A percentile compares a stretch with the other conserved stretches of the same genome.
Evolutionary conservation across 2,113 vertebrate genomes (phyloP).

Genomic region (Helogale parvula): DNA sequence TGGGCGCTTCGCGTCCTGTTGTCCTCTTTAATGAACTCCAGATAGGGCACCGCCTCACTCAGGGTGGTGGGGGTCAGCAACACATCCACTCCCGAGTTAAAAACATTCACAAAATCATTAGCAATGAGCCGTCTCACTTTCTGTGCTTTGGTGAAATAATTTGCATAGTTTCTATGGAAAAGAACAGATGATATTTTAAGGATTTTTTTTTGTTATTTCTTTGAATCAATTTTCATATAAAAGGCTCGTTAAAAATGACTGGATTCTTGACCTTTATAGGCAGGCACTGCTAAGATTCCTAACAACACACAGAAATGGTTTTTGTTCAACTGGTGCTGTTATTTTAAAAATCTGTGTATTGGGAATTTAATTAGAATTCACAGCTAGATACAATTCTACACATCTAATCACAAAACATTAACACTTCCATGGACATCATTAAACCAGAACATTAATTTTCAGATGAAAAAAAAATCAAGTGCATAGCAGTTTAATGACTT

Average conservation of each 20-base stretch:
- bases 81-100: conserved; percentile 91
- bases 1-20: conserved; percentile 95
- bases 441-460: conserved; percentile 16
- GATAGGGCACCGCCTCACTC: conserved; percentile 86
- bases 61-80: conserved; percentile 96
- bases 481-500: neutral
- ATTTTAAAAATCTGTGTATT: neutral
- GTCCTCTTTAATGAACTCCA: conserved; percentile 94
- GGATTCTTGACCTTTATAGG: neutral
- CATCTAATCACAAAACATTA: conserved; percentile 13
- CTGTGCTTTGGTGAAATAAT: conserved; percentile 96
- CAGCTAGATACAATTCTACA: neutral
- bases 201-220: neutral
- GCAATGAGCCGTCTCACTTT: conserved; percentile 94
- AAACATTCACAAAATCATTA: conserved; percentile 91
- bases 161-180: conserved; percentile 92
- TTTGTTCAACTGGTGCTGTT: neutral
- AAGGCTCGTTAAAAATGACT: neutral
- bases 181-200: neutral
- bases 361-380: conserved; percentile 35
- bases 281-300: neutral
- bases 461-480: conserved; percentile 30
- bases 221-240: neutral
- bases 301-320: neutral
- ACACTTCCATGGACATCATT: neutral